Conservation (phyloP, 2,888 invertebrate genomes). For the Tachina lurida region DNA sequence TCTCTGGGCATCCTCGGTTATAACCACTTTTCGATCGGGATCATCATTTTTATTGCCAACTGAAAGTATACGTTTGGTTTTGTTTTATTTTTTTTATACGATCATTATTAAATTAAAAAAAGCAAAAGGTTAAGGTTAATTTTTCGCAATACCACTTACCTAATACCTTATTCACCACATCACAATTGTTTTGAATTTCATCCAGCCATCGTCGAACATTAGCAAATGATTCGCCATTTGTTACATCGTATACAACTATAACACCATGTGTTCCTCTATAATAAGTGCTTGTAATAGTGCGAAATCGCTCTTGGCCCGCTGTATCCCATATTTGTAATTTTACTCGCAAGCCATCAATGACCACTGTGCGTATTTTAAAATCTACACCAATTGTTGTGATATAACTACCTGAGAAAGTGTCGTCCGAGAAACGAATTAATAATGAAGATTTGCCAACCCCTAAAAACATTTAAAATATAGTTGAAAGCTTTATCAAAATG, state of each 20-base stretch:
- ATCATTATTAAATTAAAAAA: not conserved
- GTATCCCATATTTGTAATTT: slow-evolving; percentile 99
- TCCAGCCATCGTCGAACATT: slow-evolving; percentile 99
- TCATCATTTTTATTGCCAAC: slow-evolving; percentile 99
- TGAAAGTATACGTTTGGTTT: slow-evolving; percentile 81
- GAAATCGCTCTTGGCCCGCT: slow-evolving; percentile 97
- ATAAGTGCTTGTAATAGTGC: slow-evolving; percentile 99
- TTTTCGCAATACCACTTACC: slow-evolving; percentile 85
- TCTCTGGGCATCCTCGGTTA: slow-evolving; percentile 97
- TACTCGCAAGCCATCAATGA: slow-evolving; percentile 94
- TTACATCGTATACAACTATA: slow-evolving; percentile 99
- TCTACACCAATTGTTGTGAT: slow-evolving; percentile 99
- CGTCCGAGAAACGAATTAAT: slow-evolving; percentile 97
- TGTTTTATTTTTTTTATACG: not conserved
- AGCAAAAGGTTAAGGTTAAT: not conserved
- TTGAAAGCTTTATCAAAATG: not conserved
- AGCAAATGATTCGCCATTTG: slow-evolving; percentile 99
- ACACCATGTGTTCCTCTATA: slow-evolving; percentile 99
- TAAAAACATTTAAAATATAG: slow-evolving; percentile 82
- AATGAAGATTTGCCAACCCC: slow-evolving; percentile 99
- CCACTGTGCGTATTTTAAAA: slow-evolving; percentile 99
- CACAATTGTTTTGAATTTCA: slow-evolving; percentile 99
- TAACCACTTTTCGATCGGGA: slow-evolving; percentile 96
- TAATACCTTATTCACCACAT: slow-evolving; percentile 98
- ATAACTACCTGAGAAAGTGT: slow-evolving; percentile 98